Conservation (phyloP, 2,888 invertebrate species). For the Aplocera efformata region DNA sequence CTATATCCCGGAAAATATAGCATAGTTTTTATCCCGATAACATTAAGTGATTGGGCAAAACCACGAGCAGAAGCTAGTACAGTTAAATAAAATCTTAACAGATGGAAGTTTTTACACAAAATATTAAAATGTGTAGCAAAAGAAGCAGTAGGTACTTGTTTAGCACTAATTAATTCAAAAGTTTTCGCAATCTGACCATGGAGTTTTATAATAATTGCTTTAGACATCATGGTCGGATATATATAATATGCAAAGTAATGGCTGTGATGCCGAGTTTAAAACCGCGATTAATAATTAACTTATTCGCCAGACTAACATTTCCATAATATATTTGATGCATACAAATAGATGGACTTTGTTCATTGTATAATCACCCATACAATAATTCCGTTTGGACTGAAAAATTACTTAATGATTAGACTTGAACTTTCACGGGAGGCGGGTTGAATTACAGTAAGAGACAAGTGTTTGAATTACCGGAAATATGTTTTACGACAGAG, state of each 20-base stretch:
- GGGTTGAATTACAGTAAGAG: no score
- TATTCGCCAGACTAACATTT: constrained; percentile 17
- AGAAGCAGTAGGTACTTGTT: constrained; percentile 4
- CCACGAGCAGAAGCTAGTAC: no score
- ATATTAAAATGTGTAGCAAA: not conserved
- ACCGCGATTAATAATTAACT: constrained; percentile 14
- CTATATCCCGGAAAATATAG: no score
- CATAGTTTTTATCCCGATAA: no score
- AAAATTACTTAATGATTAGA: not conserved
- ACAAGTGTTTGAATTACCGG: no score
- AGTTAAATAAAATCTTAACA: no score
- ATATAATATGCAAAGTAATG: constrained; percentile 23
- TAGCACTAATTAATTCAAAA: constrained; percentile 13
- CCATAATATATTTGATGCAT: constrained; percentile 25
- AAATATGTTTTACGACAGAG: no score
- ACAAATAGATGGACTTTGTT: constrained; percentile 17
- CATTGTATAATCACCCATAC: constrained; percentile 13
- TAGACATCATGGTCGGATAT: constrained; percentile 27
- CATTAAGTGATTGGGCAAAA: no score
- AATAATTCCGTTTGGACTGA: constrained; percentile 10
- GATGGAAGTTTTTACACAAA: not conserved
- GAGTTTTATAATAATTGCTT: constrained; percentile 26
- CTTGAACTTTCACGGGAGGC: no score
- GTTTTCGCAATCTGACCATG: constrained; percentile 25
- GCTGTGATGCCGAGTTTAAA: constrained; percentile 16